Base-by-base conservation (phyloP, 2,888 invertebrate species). In the Empis stercorea region DNA sequence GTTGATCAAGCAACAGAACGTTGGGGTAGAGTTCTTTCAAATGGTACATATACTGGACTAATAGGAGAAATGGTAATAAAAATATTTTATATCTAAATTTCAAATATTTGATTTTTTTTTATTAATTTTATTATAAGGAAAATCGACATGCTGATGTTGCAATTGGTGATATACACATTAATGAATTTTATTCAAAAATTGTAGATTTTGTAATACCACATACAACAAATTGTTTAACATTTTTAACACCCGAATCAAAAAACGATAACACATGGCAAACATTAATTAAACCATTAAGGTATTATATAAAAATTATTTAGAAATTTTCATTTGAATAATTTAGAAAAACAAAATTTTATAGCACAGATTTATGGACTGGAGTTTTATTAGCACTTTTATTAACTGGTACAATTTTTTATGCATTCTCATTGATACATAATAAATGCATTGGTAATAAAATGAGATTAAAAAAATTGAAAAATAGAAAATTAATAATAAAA, bases 221-320 rank as follows among this genome's bases (percentile, higher is more conserved):
- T 52, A 83, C 80, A n/a, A 78, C 83, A 0, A 84, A 87, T 60
- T 89, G 88, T 59, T 73, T 87, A 57, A 88, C 88, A 1, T 89
- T 89, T 59, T 63, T 89, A 15, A 87, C 88, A 1, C 87, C 87
- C 0, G 87, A 87, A 66, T 79, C 87, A 1, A 70, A 83, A 15
- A 78, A 78, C 2, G 86, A 88, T 60, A 87, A 86, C 57, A 84
- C 87, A 1, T 88, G 88, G 88, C 83, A 82, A 63, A 84, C 87
- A 1, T 71, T 89, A 9, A 80, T 87, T 57, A 68, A 84, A 54
- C 88, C 88, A 1, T 87, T 88, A 59, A 80, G 76, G 86, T 64
- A 78, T 75, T 83, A 71, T 66, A 69, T 60, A 44, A 10, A 40
- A 30, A 43, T 36, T 30, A n/a, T 32, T 2, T 45, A 15, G 2